These are phyloP conservation scores for Macrochelys suwanniensis DNA, from an alignment of 2,797 vertebrate genomes.

Conservation along the genomic window DNA sequence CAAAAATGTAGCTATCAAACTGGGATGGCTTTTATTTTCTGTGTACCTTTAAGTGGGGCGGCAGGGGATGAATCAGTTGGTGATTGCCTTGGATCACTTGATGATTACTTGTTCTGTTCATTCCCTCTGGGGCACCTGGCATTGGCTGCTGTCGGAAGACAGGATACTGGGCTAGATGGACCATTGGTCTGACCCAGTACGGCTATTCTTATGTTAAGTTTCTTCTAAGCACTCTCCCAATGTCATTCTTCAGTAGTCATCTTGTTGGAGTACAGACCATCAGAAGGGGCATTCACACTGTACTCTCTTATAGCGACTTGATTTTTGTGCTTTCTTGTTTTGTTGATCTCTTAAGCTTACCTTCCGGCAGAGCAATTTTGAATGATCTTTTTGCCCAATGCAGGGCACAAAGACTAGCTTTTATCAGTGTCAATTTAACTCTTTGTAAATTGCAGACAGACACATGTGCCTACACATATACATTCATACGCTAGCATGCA, in stretches of 20 bases:
- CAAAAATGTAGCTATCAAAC: neutral
- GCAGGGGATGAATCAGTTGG: too few relatives aligned
- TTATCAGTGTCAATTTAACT: neutral
- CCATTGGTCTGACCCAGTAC: too few relatives aligned
- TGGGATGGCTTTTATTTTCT: neutral
- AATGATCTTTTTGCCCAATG: neutral
- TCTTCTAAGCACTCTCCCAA: neutral
- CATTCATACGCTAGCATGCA: too few relatives aligned
- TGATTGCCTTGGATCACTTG: too few relatives aligned
- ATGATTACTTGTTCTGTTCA: too few relatives aligned
- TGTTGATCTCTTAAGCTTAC: neutral
- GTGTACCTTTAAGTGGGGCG: neutral
- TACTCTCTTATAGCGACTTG: neutral
- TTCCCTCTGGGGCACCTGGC: too few relatives aligned
- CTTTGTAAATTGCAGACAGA: neutral
- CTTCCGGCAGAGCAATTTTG: neutral
- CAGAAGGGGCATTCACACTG: neutral
- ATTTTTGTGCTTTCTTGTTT: neutral
- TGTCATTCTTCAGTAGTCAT: neutral
- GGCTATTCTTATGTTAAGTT: neutral
- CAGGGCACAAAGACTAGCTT: neutral
- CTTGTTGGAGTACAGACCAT: neutral
- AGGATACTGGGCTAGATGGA: too few relatives aligned
- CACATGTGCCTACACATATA: neutral
- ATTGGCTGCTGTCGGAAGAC: too few relatives aligned